These are phyloP conservation scores for Axis porcinus DNA, from an alignment of 2,113 vertebrate genomes.

Conservation along the genomic window DNA sequence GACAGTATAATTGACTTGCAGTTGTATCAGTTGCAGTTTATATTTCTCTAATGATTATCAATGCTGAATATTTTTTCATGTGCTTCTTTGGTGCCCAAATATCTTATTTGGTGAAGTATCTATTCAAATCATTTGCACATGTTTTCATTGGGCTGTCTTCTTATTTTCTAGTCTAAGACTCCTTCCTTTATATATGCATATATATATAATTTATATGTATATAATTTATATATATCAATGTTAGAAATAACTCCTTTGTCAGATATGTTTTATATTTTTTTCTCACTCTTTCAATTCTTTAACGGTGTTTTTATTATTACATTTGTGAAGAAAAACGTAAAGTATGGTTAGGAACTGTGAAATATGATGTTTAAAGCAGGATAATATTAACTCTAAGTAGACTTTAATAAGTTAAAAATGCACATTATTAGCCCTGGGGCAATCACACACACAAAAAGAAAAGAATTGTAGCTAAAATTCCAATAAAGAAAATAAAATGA, in stretches of 20 bases:
- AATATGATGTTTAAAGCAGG: neutral
- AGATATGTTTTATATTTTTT: neutral
- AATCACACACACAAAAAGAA: neutral
- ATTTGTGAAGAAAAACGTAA: neutral
- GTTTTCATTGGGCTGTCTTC: neutral
- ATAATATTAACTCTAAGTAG: neutral
- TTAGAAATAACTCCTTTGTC: neutral
- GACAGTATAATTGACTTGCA: neutral
- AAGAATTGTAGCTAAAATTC: neutral
- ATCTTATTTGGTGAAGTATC: neutral
- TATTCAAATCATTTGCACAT: neutral
- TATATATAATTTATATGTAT: neutral
- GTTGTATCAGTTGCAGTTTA: neutral
- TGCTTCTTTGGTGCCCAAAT: neutral
- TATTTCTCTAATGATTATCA: neutral
- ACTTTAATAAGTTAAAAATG: neutral
- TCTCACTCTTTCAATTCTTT: neutral
- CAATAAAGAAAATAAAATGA: neutral
- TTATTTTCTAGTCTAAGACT: neutral
- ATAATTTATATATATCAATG: too few species aligned
- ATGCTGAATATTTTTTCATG: neutral
- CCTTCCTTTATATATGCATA: neutral
- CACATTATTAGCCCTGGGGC: neutral
- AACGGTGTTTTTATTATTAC: neutral
- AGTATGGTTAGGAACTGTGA: neutral